phyloP scores from a whole-genome alignment of 2,888 invertebrate genomes.

The Andrena camellia region DNA sequence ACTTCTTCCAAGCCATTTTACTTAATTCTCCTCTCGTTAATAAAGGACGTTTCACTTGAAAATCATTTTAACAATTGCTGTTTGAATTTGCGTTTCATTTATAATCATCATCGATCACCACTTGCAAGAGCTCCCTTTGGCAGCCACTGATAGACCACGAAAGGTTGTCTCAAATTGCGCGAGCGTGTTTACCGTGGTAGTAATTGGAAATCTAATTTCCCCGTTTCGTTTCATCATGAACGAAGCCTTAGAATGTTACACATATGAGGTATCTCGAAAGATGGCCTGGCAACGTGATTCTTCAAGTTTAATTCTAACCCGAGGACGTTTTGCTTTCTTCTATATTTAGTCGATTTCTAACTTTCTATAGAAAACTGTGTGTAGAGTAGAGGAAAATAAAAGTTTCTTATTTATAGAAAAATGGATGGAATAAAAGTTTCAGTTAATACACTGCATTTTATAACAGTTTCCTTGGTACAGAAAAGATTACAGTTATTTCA shows the following conservation, averaged over 20 bases:
- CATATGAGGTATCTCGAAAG: slow-evolving; percentile 44
- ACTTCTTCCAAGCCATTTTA: background rate
- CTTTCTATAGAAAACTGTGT: background rate
- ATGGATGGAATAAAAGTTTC: too few relatives aligned
- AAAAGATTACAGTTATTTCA: too few relatives aligned
- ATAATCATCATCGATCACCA: background rate
- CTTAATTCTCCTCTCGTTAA: background rate
- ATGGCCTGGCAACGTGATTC: background rate
- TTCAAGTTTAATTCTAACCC: background rate
- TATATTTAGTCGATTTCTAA: background rate
- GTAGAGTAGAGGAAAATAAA: too few relatives aligned
- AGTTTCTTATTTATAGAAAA: too few relatives aligned
- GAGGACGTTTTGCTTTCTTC: background rate
- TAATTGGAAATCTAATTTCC: slow-evolving; percentile 52
- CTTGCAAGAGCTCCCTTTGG: background rate
- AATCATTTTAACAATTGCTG: background rate
- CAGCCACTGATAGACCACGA: background rate
- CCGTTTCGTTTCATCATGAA: slow-evolving; percentile 33
- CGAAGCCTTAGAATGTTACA: slow-evolving; percentile 39
- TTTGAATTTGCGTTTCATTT: background rate
- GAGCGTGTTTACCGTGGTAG: background rate
- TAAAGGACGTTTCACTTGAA: background rate
- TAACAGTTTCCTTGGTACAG: too few relatives aligned
- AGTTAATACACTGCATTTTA: too few relatives aligned
- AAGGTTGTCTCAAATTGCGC: slow-evolving; percentile 4